phyloP scores from a whole-genome alignment of 2,797 vertebrate species.

The Scomberomorus guttatus region DNA sequence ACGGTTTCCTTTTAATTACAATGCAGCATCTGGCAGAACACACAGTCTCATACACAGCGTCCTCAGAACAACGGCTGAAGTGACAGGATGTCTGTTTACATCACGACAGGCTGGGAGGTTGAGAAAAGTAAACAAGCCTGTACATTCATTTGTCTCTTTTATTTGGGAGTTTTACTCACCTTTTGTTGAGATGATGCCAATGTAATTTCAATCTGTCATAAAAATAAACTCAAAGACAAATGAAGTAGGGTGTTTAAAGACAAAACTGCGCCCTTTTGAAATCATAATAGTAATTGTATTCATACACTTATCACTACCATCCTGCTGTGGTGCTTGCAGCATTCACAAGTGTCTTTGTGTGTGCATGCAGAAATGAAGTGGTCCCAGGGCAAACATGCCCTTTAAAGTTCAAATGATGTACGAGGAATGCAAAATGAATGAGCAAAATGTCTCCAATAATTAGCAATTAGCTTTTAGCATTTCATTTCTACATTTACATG shows the following conservation, averaged over 20 bases:
- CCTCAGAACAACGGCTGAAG: conserved; percentile 63
- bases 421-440: conserved; percentile 45
- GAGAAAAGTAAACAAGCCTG: conserved; percentile 52
- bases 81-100: conserved; percentile 68
- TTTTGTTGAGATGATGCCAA: conserved; percentile 10
- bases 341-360: conserved; percentile 1
- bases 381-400: conserved; percentile 23
- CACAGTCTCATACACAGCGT: conserved; percentile 61
- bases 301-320: not conserved
- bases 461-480: conserved; percentile 30
- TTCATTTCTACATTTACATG: conserved; percentile 40
- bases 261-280: not conserved
- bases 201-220: conserved; percentile 31
- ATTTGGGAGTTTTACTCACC: conserved; percentile 28
- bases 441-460: conserved; percentile 42
- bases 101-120: conserved; percentile 46
- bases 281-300: not conserved
- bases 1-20: conserved; percentile 77
- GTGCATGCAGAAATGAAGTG: conserved; percentile 39
- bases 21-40: conserved; percentile 76
- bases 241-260: not conserved
- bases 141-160: conserved; percentile 28
- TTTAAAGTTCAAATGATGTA: conserved; percentile 59
- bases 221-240: conserved; percentile 4
- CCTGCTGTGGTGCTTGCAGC: conserved; percentile 7